These are phyloP conservation scores for Zaprionus lachaisei DNA, from an alignment of 1,140 invertebrate species.

Conservation along the genomic window DNA sequence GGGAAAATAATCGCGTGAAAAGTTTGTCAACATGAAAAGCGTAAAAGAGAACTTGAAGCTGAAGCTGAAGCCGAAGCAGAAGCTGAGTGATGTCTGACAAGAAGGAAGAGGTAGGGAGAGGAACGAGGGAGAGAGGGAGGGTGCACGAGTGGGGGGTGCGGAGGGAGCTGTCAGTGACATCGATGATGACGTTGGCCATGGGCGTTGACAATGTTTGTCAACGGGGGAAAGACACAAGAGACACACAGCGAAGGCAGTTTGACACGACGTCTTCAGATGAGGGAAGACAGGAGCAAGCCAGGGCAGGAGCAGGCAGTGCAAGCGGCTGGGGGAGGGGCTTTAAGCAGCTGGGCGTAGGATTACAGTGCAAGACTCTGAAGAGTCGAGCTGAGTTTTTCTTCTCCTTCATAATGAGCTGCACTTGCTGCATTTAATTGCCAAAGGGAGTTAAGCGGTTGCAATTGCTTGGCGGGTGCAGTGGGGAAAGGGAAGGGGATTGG, in stretches of 20 bases:
- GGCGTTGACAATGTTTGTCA: slow-evolving; percentile 80
- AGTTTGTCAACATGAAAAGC: slow-evolving; percentile 52
- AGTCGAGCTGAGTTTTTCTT: slow-evolving; percentile 36
- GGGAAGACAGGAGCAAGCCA: slow-evolving; percentile 43
- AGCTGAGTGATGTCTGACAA: slow-evolving; percentile 64
- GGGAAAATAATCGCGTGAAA: slow-evolving; percentile 63
- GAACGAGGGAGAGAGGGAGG: background rate
- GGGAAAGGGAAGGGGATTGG: background rate
- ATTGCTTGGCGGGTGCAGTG: slow-evolving; percentile 6
- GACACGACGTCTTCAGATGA: slow-evolving; percentile 66
- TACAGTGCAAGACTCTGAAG: slow-evolving; percentile 39
- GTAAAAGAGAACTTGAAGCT: slow-evolving; percentile 61
- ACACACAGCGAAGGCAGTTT: slow-evolving; percentile 26
- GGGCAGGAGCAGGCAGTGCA: background rate
- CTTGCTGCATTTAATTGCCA: slow-evolving; percentile 70
- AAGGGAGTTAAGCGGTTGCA: slow-evolving; percentile 14
- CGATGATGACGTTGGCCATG: slow-evolving; percentile 76
- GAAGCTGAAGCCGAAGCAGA: slow-evolving; percentile 49
- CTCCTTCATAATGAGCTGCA: slow-evolving; percentile 65
- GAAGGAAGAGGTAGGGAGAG: background rate
- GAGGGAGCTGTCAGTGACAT: slow-evolving; percentile 58
- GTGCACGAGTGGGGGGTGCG: background rate
- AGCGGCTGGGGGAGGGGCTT: background rate
- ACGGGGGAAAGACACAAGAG: slow-evolving; percentile 29
- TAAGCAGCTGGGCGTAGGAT: slow-evolving; percentile 40